Conservation (phyloP, 92 coral and sea anemone genomes). For the Isaurus tuberculatus region DNA sequence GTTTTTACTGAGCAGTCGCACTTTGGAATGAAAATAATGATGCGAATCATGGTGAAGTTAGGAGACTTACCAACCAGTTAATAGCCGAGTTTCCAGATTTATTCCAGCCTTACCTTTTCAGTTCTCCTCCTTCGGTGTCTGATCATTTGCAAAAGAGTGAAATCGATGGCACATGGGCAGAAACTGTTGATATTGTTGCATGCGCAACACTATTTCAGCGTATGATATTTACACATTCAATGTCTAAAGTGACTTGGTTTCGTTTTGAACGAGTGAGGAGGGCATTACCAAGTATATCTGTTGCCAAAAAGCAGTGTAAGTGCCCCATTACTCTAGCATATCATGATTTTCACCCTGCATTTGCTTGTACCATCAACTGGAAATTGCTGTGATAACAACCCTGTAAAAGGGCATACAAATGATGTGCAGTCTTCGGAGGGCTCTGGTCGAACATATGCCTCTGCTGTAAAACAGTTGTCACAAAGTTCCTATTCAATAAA, state of each 20-base stretch:
- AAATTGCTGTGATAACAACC: slow-evolving; percentile 56
- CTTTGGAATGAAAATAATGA: slow-evolving; percentile 35
- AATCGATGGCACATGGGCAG: slow-evolving; percentile 68
- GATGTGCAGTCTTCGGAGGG: slow-evolving; percentile 43
- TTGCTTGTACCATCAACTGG: background rate
- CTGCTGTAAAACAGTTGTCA: slow-evolving; percentile 24
- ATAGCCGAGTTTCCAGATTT: slow-evolving; percentile 34
- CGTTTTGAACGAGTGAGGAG: slow-evolving; percentile 46
- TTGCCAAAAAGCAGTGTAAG: background rate
- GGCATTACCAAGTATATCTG: slow-evolving; percentile 11
- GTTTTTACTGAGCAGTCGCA: slow-evolving; percentile 43
- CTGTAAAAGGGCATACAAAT: slow-evolving; percentile 46
- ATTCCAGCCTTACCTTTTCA: slow-evolving; percentile 49
- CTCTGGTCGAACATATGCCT: slow-evolving; percentile 24
- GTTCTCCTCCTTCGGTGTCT: slow-evolving; percentile 27
- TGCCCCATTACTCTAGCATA: slow-evolving; percentile 66
- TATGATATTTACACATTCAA: slow-evolving; percentile 49
- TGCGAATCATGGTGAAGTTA: slow-evolving; percentile 29
- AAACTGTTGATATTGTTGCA: slow-evolving; percentile 71
- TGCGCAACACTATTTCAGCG: slow-evolving; percentile 73
- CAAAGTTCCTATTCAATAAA: slow-evolving; percentile 6
- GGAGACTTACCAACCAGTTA: slow-evolving; percentile 36
- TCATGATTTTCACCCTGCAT: slow-evolving; percentile 29
- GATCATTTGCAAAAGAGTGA: slow-evolving; percentile 51
- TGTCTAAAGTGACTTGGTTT: slow-evolving; percentile 53